Evolutionary conservation across 2,797 vertebrate genomes (phyloP).

Genomic region (Neopelma chrysocephalum): DNA sequence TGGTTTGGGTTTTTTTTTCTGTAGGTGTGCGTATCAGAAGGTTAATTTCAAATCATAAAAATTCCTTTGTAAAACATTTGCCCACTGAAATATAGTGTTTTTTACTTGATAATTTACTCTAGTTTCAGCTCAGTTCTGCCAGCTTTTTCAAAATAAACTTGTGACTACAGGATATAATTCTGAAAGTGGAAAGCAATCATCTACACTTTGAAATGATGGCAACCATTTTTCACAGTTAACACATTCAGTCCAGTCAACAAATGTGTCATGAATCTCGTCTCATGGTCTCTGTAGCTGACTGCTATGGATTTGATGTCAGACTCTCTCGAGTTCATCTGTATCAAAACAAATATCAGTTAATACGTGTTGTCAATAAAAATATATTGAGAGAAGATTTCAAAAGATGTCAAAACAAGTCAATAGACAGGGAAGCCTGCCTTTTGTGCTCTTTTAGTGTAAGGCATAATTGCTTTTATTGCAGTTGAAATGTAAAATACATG

Average conservation of each 20-base stretch:
- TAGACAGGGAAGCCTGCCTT: neutral
- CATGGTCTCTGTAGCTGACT: neutral
- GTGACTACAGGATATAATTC: neutral
- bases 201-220: neutral
- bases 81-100: neutral
- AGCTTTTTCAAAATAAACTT: neutral
- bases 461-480: neutral
- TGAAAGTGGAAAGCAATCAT: neutral
- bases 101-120: neutral
- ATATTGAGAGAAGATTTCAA: neutral
- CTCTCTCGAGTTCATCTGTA: neutral
- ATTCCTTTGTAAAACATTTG: neutral
- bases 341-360: neutral
- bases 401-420: neutral
- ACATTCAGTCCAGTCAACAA: neutral
- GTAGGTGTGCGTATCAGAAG: neutral
- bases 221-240: neutral
- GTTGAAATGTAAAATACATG: neutral
- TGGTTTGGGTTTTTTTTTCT: neutral
- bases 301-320: slow-evolving; percentile 8
- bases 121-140: neutral
- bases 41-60: neutral
- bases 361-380: slow-evolving; percentile 2
- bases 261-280: neutral
- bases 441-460: neutral